A percentile compares a stretch with the other conserved stretches of the same genome.
These are phyloP conservation scores for Poeciliopsis prolifica DNA, from an alignment of 2,113 vertebrate genomes.

Conservation along the genomic window DNA sequence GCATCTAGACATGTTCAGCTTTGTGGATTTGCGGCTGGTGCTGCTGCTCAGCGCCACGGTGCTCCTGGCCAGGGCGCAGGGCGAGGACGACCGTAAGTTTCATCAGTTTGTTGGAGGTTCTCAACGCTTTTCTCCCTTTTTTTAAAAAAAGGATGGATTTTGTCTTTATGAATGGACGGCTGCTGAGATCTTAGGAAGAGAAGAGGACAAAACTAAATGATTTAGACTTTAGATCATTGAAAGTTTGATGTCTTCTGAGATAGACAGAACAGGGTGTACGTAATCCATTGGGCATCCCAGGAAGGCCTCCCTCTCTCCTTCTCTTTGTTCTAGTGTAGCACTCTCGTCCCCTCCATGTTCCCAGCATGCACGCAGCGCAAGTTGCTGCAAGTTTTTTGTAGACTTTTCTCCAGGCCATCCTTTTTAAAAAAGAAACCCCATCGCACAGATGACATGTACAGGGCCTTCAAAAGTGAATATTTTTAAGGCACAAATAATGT, in stretches of 20 bases:
- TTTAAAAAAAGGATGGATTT: conserved; percentile 52
- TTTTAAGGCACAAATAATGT: not conserved
- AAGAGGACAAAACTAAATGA: conserved; percentile 37
- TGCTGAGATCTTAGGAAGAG: conserved; percentile 54
- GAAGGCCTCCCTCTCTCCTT: conserved; percentile 47
- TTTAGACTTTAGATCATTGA: conserved; percentile 23
- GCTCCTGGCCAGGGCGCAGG: conserved; percentile 92
- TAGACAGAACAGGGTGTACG: conserved; percentile 30
- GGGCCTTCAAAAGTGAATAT: not conserved
- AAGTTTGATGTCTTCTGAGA: conserved; percentile 20
- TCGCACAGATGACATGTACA: not conserved
- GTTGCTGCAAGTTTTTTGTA: conserved; percentile 75
- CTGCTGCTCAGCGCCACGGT: conserved; percentile 93
- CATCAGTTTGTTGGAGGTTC: conserved; percentile 68
- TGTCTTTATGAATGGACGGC: conserved; percentile 51
- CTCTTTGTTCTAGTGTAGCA: conserved; percentile 28
- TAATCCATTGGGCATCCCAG: conserved; percentile 57
- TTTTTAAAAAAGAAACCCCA: conserved; percentile 17
- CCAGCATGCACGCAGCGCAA: conserved; percentile 63
- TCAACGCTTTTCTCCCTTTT: conserved; percentile 26
- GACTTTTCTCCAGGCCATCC: conserved; percentile 42
- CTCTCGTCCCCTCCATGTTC: conserved; percentile 18
- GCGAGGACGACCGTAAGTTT: conserved; percentile 94
- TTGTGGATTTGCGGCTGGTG: conserved; percentile 99
- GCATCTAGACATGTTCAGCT: conserved; percentile 99